Evolutionary conservation across 2,797 vertebrate species (phyloP), one percentile per base, ranked within the genome.

Genomic region (Epinephelus malabaricus): DNA sequence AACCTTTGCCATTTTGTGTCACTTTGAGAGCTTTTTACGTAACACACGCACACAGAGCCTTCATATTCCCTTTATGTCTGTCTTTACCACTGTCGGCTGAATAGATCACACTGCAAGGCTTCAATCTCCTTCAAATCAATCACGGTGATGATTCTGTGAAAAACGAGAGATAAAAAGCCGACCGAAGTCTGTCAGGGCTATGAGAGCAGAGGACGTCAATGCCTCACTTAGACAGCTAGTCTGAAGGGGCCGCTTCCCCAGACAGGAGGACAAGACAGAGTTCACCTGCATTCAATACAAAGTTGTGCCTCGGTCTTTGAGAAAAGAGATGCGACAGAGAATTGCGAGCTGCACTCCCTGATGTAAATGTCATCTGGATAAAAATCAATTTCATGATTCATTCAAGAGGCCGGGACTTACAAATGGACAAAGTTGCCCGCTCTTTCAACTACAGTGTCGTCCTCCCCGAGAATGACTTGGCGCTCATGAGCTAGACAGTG

Each of bases 91-190:
- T 77, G 89, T 81, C 79, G 56, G 85, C 81, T 73, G 79, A 83
- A 92, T 77, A 84, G 88, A 92, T 93, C 90, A 78, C 81, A 79
- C 86, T 62, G 86, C 85, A 78, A 84, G 81, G 81, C 88, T 93
- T 92, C 90, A 91, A 86, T 90, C 86, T 87, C 86, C 86, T 80
- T 90, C 86, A 88, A 88, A 93, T 93, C 90, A 92, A 93, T 91
- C 90, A 91, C 85, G 60, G 84, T 70, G 86, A 92, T 90, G 90
- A 92, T 92, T 91, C 84, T 76, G 66, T 86, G 80, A 76, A 78
- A 88, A 82, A 81, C 40, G 60, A 51, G 64, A 82, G 73, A 90
- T 83, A 89, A 88, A 88, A 90, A 86, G 78, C 54, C 46, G 51
- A 86, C 62, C 45, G 34, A 64, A 85, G 89, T 85, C 91, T 93